Evolutionary conservation across 2,888 invertebrate genomes (phyloP).

Genomic region (Invenusta paracnida): DNA sequence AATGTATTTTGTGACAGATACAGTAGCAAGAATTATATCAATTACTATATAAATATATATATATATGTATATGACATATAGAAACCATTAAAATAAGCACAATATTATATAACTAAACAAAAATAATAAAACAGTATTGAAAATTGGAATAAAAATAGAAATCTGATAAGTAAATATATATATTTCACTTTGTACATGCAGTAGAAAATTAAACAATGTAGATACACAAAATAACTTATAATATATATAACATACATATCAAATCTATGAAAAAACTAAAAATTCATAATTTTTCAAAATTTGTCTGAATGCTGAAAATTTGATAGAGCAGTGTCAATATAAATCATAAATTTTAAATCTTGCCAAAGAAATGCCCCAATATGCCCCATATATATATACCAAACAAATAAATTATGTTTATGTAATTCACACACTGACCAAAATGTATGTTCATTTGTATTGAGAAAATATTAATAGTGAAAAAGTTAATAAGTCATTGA

Average conservation of each 20-base stretch:
- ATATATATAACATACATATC: neutral
- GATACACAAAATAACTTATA: neutral
- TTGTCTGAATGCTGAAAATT: no score
- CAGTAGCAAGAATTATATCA: no score
- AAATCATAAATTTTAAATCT: no score
- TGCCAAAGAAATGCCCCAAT: neutral
- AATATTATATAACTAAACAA: neutral
- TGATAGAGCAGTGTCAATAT: no score
- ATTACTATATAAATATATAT: no score
- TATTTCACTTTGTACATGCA: neutral
- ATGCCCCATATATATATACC: neutral
- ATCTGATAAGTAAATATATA: neutral
- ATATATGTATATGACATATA: no score
- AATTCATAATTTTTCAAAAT: no score
- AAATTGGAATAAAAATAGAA: neutral
- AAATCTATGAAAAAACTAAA: no score
- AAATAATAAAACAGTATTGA: neutral
- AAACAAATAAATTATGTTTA: neutral
- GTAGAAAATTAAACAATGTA: neutral
- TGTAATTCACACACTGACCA: neutral
- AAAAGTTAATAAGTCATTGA: conserved; percentile 5
- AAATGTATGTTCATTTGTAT: neutral
- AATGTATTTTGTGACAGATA: no score
- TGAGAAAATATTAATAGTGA: neutral
- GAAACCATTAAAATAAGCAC: neutral